Conservation (phyloP, 1,140 invertebrate species). For the Harlomillsia oculata region DNA sequence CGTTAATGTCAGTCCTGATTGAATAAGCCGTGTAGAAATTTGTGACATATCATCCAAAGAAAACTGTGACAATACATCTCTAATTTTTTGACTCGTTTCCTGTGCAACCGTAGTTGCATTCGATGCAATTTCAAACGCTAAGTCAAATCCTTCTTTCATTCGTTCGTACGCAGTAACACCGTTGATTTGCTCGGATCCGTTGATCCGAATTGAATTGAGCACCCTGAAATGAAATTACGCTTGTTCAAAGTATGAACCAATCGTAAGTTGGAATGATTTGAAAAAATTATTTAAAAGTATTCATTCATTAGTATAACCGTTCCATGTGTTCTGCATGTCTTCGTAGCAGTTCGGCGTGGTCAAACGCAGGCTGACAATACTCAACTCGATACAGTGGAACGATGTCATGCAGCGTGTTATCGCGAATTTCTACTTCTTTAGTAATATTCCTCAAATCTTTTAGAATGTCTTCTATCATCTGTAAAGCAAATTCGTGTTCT, state of each 20-base stretch:
- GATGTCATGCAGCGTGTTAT: conserved; percentile 35
- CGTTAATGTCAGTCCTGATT: conserved; percentile 2
- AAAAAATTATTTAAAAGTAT: neutral
- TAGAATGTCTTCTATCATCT: conserved; percentile 33
- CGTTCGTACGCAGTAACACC: conserved; percentile 24
- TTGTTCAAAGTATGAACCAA: no score
- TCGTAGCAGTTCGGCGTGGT: conserved; percentile 18
- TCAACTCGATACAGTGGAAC: conserved; percentile 38
- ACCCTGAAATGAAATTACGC: no score
- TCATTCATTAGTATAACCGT: neutral
- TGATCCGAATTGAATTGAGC: conserved; percentile 6
- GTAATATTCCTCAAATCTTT: conserved; percentile 36
- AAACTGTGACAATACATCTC: neutral
- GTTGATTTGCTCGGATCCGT: conserved; percentile 10
- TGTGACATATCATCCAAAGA: conserved; percentile 2
- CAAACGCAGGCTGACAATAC: conserved; percentile 37
- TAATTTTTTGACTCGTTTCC: conserved; percentile 6
- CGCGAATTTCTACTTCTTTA: conserved; percentile 36
- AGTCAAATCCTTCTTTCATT: conserved; percentile 24
- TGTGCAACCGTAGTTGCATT: conserved; percentile 4
- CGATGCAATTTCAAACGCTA: conserved; percentile 12
- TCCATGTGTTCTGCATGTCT: conserved; percentile 4
- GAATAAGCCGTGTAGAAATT: conserved; percentile 8
- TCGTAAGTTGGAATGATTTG: neutral
- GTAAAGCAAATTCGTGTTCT: neutral